Evolutionary conservation across 2,888 invertebrate genomes (phyloP), one percentile per base, ranked within the genome.

Genomic region (Melolontha melolontha): DNA sequence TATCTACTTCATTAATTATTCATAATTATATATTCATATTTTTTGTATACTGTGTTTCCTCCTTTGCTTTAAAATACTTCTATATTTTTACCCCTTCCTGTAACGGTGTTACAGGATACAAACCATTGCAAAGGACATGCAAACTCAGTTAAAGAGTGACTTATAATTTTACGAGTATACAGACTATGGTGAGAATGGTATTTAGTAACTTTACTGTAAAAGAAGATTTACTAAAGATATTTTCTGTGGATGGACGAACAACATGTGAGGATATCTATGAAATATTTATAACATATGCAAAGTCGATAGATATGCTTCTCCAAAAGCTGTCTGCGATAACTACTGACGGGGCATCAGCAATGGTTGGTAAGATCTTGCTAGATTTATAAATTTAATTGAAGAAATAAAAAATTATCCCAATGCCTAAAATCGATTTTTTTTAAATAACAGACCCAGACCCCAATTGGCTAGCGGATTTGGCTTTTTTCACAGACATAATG

Each of bases 191-290:
- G 54, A 70, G 68, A 70, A 67, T 71, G 68, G 67, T 72, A 65
- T 72, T 72, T 69, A 66, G 69, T 66, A 66, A 72, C 66, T 72
- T n/a, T n/a, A 70, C 70, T 16, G 62, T 68, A 68, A 72, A 72
- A 73, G 66, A 73, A 44, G 67, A 71, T 52, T 49, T 70, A 22
- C 40, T 73, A 44, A 52, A 69, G 69, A 66, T 73, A 68, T 69
- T 73, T 52, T 66, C 69, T 10, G 70, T 72, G 68, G 71, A 73
- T 69, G 70, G 52, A 67, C 67, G 44, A 16, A 71, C 66, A 66
- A 65, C 29, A 52, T 71, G 69, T 70, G 70, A 67, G 67, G 57
- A 71, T 71, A n/a, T 72, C 51, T 68, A 66, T 34, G 10, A 34
- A 6, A 34, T 34, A 34, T 59, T 66, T 50, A 68, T 40, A 68